Base-by-base conservation (phyloP, 2,888 invertebrate species). In the Zeuzera pyrina region DNA sequence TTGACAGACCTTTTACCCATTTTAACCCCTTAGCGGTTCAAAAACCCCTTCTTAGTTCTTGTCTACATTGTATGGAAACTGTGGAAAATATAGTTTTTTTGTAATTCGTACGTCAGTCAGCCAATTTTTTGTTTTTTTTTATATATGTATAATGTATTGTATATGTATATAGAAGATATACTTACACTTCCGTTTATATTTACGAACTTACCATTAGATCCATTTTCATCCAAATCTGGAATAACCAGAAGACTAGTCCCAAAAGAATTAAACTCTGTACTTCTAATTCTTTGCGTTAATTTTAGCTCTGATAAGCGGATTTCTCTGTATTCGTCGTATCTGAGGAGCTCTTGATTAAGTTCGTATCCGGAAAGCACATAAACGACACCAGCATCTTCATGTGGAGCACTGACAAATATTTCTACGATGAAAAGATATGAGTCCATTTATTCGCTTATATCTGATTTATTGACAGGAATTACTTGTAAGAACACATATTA, bases 331-430 rank as follows among this genome's bases (percentile, higher is more conserved):
- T 30, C 29, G 0, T 26, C 16, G 3, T 39, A 13, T 7, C 41
- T 37, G 2, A 44, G 35, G 8, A 55, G 16, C 13, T 31, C 22
- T 14, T 37, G 32, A 19, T 46, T 41, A 5, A 73, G 21, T 34
- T 69, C 66, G 11, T 42, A 45, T 0, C 78, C 78, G 3, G 66
- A 62, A 0, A 79, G 25, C n/a, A 76, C 44, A 22, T 78, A 74
- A 8, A 76, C 74, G 0, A 22, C 22, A 1, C 59, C 64, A 1
- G 16, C 21, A 3, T 61, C 42, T 38, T 71, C 72, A 25, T 66
- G 72, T 1, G 73, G 74, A 1, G 79, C 74, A 26, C 76, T 63
- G 0, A 77, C 55, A 10, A 70, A 55, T 5, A 77, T 45, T 54
- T 79, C 79, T 79, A 54, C 2, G 58, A 59, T 15, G 24, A 28